A percentile compares a stretch with the other conserved stretches of the same genome.
Conservation (phyloP, 2,113 vertebrate genomes). For the Crotalus helleri region DNA sequence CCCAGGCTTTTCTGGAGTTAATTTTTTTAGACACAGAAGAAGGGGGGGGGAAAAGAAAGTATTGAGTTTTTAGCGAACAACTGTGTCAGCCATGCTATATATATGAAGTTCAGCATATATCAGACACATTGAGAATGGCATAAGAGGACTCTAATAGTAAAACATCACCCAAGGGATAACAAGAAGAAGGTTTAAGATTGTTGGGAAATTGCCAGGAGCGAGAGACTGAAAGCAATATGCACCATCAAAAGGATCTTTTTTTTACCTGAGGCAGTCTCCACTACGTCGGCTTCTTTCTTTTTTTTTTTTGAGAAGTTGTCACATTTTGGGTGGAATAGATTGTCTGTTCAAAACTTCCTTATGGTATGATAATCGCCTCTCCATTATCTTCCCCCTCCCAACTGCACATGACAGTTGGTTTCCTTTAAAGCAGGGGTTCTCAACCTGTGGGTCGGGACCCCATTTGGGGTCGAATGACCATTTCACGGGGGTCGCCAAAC, state of each 20-base stretch:
- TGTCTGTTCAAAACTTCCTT: accelerated
- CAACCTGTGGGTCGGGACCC: too few species aligned
- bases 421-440: neutral
- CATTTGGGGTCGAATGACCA: too few species aligned
- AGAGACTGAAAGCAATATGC: conserved; percentile 45
- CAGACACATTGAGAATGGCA: neutral
- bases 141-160: conserved; percentile 14
- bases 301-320: neutral
- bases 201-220: neutral
- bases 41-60: neutral
- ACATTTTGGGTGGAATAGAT: neutral
- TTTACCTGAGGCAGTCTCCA: conserved; percentile 39
- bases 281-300: neutral
- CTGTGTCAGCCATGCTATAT: neutral
- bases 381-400: neutral
- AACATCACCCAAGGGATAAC: conserved; percentile 39
- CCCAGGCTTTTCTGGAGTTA: neutral
- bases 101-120: neutral
- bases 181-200: conserved; percentile 28
- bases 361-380: neutral
- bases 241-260: conserved; percentile 47
- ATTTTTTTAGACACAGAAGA: neutral
- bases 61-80: neutral
- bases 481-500: too few species aligned
- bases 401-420: neutral